phyloP scores from a whole-genome alignment of 2,113 vertebrate genomes.

The Hypanus sabinus region DNA sequence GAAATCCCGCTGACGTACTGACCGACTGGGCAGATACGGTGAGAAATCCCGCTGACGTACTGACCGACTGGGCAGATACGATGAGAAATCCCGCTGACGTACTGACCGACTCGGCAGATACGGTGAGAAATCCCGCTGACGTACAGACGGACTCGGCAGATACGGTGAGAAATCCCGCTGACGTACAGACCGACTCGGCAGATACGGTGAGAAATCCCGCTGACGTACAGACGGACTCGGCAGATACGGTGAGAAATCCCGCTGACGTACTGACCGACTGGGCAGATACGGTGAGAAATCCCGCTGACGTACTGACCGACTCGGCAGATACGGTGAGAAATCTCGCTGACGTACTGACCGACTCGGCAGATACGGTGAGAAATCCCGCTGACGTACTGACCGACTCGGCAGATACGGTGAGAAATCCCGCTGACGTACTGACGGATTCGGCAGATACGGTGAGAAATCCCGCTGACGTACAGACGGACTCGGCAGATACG shows the following conservation, averaged over 20 bases:
- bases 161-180: constrained; percentile 61
- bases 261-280: too few relatives aligned
- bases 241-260: constrained; percentile 64
- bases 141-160: too few relatives aligned
- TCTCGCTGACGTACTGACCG: background rate
- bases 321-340: constrained; percentile 72
- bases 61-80: too few relatives aligned
- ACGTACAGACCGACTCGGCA: too few relatives aligned
- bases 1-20: constrained; percentile 35
- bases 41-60: constrained; percentile 43
- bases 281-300: constrained; percentile 69
- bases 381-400: background rate
- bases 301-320: too few relatives aligned
- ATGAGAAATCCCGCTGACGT: constrained; percentile 52
- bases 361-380: constrained; percentile 76
- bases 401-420: constrained; percentile 77
- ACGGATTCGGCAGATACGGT: constrained; percentile 79
- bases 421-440: constrained; percentile 35
- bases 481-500: too few relatives aligned
- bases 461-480: constrained; percentile 43
- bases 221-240: too few relatives aligned
- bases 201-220: constrained; percentile 64
- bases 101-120: too few relatives aligned
- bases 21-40: constrained; percentile 79
- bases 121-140: constrained; percentile 55